Percentiles rank a stretch among this genome's conserved stretches.
Conservation (phyloP, 2,888 invertebrate genomes). For the Chrysodeixis includens region DNA sequence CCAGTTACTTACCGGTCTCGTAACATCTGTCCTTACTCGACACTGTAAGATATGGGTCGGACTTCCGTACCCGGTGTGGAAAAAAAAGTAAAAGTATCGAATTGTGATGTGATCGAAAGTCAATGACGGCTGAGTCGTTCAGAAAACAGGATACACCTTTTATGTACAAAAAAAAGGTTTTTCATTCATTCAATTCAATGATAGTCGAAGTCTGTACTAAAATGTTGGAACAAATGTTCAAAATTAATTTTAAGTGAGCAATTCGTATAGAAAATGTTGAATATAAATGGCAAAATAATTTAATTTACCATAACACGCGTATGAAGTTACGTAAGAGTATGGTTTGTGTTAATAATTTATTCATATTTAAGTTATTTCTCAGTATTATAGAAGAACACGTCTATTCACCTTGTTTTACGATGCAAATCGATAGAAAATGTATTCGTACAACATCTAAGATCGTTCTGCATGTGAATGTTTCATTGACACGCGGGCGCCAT, state of each 20-base stretch:
- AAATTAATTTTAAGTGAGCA: not conserved
- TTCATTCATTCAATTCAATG: too few species aligned
- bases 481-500: constrained; percentile 49
- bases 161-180: not conserved
- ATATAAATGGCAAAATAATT: not conserved
- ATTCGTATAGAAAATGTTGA: not conserved
- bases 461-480: constrained; percentile 43
- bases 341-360: constrained; percentile 3
- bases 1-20: constrained; percentile 76
- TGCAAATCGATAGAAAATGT: constrained; percentile 53
- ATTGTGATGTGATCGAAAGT: constrained; percentile 60
- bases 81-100: constrained; percentile 70
- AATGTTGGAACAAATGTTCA: too few species aligned
- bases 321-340: not conserved
- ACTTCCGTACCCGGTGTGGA: constrained; percentile 68
- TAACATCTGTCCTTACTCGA: constrained; percentile 80
- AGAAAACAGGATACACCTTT: not conserved
- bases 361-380: constrained; percentile 3
- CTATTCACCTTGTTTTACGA: constrained; percentile 58
- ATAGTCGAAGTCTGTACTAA: too few species aligned
- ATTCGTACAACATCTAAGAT: constrained; percentile 36
- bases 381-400: constrained; percentile 16
- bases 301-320: not conserved
- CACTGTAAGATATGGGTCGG: constrained; percentile 54
- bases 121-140: constrained; percentile 17